These are phyloP conservation scores for Dipus sagitta DNA, from an alignment of 2,797 vertebrate genomes.

Conservation along the genomic window DNA sequence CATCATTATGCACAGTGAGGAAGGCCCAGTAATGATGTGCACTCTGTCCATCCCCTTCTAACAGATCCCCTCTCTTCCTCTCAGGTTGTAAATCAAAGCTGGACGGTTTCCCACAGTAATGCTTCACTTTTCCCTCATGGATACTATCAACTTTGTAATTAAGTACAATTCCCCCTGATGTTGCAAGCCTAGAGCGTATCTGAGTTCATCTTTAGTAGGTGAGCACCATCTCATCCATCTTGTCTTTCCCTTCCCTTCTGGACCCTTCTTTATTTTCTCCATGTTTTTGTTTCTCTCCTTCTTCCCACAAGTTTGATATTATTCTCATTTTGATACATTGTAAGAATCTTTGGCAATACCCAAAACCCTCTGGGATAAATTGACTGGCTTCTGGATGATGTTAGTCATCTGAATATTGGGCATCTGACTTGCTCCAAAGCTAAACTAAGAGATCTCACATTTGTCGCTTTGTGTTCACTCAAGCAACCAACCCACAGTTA, in stretches of 20 bases:
- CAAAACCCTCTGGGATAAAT: not conserved
- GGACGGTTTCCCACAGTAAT: not conserved
- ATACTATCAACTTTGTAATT: constrained; percentile 24
- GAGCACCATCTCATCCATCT: not conserved
- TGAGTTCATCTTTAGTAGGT: not conserved
- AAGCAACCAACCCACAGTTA: not conserved
- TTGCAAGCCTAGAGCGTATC: not conserved
- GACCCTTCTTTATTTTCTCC: not conserved
- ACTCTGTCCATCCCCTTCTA: not conserved
- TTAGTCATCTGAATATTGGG: constrained; percentile 5
- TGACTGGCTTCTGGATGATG: not conserved
- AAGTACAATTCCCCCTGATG: not conserved
- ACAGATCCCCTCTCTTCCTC: constrained; percentile 14
- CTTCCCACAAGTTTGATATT: not conserved
- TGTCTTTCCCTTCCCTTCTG: not conserved
- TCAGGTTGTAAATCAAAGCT: constrained; percentile 44
- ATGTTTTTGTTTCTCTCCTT: not conserved
- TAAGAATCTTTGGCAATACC: not conserved
- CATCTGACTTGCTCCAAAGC: not conserved
- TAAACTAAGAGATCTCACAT: not conserved
- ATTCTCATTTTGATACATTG: constrained; percentile 11
- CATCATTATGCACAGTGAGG: constrained; percentile 23
- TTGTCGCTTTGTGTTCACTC: constrained; percentile 27
- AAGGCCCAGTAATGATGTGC: not conserved
- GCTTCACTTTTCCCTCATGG: constrained; percentile 23